These are phyloP conservation scores for Polypedilum pembai DNA, from an alignment of 1,140 invertebrate genomes.

Conservation along the genomic window DNA sequence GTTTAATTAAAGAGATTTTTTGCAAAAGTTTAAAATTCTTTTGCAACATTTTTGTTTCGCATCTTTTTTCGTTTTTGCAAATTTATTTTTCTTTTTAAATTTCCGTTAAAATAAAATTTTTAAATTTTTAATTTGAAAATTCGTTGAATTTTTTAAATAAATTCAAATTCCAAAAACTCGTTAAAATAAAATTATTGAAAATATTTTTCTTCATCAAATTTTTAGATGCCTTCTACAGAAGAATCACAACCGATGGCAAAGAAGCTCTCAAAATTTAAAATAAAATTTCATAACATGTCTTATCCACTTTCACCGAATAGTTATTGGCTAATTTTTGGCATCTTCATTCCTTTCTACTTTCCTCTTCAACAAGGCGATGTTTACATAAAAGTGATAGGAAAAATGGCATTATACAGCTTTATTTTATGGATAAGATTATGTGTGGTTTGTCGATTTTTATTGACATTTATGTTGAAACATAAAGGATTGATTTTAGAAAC, in stretches of 20 bases:
- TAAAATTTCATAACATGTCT: background rate
- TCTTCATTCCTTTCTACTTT: background rate
- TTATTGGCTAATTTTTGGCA: background rate
- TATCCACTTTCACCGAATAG: constrained; percentile 5
- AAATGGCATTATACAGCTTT: background rate
- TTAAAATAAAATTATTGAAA: background rate
- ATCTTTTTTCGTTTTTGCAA: too few species aligned
- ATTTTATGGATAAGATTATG: background rate
- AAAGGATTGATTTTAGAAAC: background rate
- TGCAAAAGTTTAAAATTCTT: too few species aligned
- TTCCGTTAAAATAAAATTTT: background rate
- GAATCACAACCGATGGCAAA: background rate
- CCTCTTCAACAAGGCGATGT: background rate
- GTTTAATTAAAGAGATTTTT: too few species aligned
- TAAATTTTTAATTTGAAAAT: background rate
- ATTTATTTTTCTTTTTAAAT: too few species aligned
- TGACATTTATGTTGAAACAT: background rate
- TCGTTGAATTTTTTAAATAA: too few species aligned
- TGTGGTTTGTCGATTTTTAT: background rate
- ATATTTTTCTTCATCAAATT: background rate
- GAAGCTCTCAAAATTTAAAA: background rate
- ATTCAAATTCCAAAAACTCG: too few species aligned
- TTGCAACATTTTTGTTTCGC: too few species aligned
- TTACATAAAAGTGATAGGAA: background rate
- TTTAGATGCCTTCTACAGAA: background rate